phyloP scores from a whole-genome alignment of 2,797 vertebrate genomes.

The Coranthus polyacanthus region DNA sequence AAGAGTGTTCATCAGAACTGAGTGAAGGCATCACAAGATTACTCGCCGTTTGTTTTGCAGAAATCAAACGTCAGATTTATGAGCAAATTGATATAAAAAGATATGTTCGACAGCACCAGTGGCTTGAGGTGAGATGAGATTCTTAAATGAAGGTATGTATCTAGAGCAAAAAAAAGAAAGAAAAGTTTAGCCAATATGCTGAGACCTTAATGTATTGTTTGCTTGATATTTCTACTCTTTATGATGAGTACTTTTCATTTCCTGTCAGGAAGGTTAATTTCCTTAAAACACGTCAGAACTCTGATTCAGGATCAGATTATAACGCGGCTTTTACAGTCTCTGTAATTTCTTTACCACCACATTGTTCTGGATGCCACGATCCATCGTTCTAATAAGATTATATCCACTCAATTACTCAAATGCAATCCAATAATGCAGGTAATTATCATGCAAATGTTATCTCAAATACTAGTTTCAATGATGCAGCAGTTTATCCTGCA shows the following conservation, averaged over 20 bases:
- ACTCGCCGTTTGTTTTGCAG: no score
- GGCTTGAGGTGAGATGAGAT: no score
- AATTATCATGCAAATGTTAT: slow-evolving; percentile 70
- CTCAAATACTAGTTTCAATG: slow-evolving; percentile 61
- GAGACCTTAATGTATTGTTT: slow-evolving; percentile 12
- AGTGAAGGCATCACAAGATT: no score
- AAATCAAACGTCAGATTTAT: no score
- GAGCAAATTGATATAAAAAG: no score
- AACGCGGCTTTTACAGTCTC: no score
- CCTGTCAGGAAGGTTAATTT: slow-evolving; percentile 37
- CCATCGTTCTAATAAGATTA: slow-evolving; percentile 11
- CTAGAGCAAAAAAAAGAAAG: background rate
- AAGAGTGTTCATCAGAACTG: no score
- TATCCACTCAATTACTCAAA: slow-evolving; percentile 43
- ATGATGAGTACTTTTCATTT: slow-evolving; percentile 38
- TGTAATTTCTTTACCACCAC: slow-evolving; percentile 1
- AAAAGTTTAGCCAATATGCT: slow-evolving; percentile 9
- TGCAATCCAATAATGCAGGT: slow-evolving; percentile 59
- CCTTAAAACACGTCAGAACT: slow-evolving; percentile 15
- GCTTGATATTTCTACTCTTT: slow-evolving; percentile 35
- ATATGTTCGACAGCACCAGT: no score
- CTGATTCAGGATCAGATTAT: slow-evolving; percentile 25
- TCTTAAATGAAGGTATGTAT: slow-evolving; percentile 11
- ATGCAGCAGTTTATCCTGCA: slow-evolving; percentile 32
- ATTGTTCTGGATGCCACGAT: slow-evolving; percentile 7